These are phyloP conservation scores for Lycocerus yunnanus DNA, from an alignment of 2,888 invertebrate genomes.

Conservation along the genomic window DNA sequence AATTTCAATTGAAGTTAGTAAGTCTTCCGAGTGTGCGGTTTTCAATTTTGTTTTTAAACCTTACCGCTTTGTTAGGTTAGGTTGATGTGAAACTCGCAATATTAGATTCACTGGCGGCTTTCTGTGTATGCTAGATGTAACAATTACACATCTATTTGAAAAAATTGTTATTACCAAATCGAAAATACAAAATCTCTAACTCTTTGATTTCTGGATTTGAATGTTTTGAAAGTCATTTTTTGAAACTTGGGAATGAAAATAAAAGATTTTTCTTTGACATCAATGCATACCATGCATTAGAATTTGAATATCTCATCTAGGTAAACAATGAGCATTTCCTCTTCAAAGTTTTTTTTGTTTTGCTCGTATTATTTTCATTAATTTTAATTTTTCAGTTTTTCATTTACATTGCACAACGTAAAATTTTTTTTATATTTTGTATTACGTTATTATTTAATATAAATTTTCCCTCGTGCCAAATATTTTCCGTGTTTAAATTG, in stretches of 20 bases:
- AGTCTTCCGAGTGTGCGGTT: too few species aligned
- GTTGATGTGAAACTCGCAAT: too few species aligned
- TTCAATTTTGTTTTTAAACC: too few species aligned
- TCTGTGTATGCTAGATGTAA: too few species aligned
- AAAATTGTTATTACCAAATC: too few species aligned
- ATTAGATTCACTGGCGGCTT: too few species aligned
- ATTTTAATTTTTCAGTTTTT: not conserved
- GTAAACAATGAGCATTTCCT: not conserved
- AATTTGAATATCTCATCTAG: not conserved
- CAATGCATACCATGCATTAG: not conserved
- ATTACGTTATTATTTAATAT: not conserved
- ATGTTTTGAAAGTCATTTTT: too few species aligned
- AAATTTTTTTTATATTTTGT: not conserved
- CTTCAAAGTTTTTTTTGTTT: not conserved
- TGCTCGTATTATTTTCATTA: not conserved
- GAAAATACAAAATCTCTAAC: too few species aligned
- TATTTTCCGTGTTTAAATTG: not conserved
- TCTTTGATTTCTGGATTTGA: too few species aligned
- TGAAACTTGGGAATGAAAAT: not conserved
- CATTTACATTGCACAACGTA: not conserved
- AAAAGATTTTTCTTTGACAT: not conserved
- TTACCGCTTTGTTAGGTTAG: too few species aligned
- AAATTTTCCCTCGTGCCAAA: not conserved
- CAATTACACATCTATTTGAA: too few species aligned
- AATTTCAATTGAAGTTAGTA: too few species aligned